Conservation (phyloP, 2,113 vertebrate species). For the Corythornis vintsioides region DNA sequence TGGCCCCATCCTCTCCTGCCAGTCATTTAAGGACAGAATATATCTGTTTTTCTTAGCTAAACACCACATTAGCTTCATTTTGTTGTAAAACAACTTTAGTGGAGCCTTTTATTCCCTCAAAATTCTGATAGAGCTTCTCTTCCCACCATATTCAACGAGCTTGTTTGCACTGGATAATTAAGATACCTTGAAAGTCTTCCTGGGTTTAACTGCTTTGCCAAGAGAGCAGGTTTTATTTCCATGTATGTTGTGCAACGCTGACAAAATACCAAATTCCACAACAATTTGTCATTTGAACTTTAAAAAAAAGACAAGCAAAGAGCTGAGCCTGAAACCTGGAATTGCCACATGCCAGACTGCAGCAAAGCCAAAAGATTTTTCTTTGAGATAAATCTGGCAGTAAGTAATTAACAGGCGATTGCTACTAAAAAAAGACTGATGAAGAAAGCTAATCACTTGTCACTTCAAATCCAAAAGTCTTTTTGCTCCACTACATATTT, state of each 20-base stretch:
- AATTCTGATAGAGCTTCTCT: neutral
- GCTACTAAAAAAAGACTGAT: neutral
- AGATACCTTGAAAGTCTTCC: neutral
- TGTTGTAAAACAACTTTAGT: neutral
- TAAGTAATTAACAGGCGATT: constrained; percentile 30
- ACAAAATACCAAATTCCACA: neutral
- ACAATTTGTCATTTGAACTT: constrained; percentile 2
- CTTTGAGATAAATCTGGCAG: neutral
- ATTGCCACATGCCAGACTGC: neutral
- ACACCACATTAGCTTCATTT: neutral
- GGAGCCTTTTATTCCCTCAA: neutral
- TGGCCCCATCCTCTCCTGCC: no score
- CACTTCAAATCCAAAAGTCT: neutral
- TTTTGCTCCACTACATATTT: neutral
- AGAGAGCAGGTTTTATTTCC: neutral
- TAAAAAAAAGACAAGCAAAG: neutral
- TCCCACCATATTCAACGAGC: neutral
- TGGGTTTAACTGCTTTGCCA: neutral
- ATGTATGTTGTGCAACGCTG: neutral
- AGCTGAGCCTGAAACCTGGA: neutral
- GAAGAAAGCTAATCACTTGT: neutral
- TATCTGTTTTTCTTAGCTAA: neutral
- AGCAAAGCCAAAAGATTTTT: neutral
- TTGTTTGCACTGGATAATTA: neutral
- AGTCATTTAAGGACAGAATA: neutral